Base-by-base conservation (phyloP, 2,113 vertebrate genomes). In the Callocephalon fimbriatum region DNA sequence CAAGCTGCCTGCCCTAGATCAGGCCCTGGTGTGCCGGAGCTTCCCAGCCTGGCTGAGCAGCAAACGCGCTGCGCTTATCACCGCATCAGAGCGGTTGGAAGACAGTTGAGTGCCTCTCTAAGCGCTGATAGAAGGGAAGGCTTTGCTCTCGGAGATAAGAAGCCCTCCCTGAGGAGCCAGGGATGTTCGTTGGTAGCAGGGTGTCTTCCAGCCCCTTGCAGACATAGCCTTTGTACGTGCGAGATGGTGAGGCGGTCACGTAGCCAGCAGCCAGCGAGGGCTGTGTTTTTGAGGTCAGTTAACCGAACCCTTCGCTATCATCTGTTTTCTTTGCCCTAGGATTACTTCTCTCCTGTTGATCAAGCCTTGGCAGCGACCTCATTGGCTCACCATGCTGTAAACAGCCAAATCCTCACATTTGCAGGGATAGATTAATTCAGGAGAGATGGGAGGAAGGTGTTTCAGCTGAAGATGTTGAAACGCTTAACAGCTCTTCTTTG, bases 61-160 rank as follows among this genome's bases (percentile, higher is more conserved):
- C 65, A 0, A 45, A 81, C 0, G 1, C 75, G 47, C 32, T 0
- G n/a, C 12, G 37, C 7, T 96, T 97, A 96, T 97, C 96, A 1
- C 1, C 2, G 3, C 86, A 97, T 97, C 97, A 95, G 83, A 95
- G 96, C 97, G 53, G 97, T 97, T 97, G 89, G 96, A 7, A 93
- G 97, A 96, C 97, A 97, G 97, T 97, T 97, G 97, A 7, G 94
- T 97, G 96, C 94, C 97, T 88, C 86, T 73, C 37, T 3, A 3
- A 90, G 91, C 1, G 19, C 90, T 54, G 97, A 97, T 90, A 94
- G 96, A 26, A 83, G 95, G 88, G 84, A 81, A 59, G 72, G 95
- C 96, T 97, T 97, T 97, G 97, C 95, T 82, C 37, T 32, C 0
- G 66, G 27, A 97, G 97, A 97, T 97, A 97, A 97, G 95, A 26